Evolutionary conservation across 2,888 invertebrate genomes (phyloP).

Genomic region (Microplitis manilae): DNA sequence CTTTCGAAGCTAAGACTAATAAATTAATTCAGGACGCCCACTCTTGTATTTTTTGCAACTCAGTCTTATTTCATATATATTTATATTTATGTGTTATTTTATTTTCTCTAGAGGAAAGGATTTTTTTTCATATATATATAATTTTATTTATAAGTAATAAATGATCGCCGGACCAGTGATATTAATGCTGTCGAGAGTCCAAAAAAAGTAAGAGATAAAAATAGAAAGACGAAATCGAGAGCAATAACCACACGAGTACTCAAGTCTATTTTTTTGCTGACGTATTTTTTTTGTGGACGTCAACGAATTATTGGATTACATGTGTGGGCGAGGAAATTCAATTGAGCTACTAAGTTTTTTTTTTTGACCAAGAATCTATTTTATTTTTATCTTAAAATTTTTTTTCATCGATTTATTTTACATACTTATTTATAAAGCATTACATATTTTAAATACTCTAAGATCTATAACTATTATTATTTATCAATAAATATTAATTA

Average conservation of each 20-base stretch:
- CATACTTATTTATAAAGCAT: background rate
- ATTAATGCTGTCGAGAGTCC: background rate
- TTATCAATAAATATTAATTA: background rate
- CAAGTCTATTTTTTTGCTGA: conserved; percentile 3
- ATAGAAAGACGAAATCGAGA: background rate
- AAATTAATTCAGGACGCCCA: no score
- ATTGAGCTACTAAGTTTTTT: background rate
- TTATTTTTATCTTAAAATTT: background rate
- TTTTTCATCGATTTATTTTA: background rate
- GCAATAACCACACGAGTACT: background rate
- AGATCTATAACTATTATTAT: background rate
- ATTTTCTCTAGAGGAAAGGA: background rate
- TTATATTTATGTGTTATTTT: no score
- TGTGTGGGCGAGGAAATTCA: background rate
- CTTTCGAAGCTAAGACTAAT: no score
- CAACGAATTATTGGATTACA: background rate
- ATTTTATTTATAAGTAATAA: background rate
- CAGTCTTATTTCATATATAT: no score
- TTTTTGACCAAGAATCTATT: background rate
- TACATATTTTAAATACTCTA: background rate
- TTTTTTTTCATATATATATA: background rate
- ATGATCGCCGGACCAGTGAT: background rate
- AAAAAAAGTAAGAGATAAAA: background rate
- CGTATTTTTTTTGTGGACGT: background rate
- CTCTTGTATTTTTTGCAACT: no score